Percentiles rank a stretch among this genome's conserved stretches.
These are phyloP conservation scores for Macrotrachela quadricornifera DNA, from an alignment of 1,140 invertebrate genomes.

Conservation along the genomic window DNA sequence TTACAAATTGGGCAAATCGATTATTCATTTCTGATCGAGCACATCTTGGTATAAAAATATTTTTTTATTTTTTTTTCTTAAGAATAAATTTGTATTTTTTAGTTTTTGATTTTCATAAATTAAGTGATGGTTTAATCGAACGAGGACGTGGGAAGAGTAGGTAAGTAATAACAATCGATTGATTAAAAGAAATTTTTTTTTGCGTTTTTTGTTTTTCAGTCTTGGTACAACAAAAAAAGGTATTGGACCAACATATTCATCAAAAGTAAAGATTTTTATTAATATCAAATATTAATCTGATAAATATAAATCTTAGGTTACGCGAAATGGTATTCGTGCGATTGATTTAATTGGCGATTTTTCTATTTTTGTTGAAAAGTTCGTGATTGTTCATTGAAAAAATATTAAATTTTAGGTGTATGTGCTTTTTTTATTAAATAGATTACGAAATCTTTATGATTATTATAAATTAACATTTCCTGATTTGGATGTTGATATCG, in stretches of 20 bases:
- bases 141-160: neutral
- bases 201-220: neutral
- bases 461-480: too few relatives aligned
- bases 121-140: conserved; percentile 5
- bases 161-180: neutral
- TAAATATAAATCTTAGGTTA: conserved; percentile 34
- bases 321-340: conserved; percentile 69
- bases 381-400: conserved; percentile 12
- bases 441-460: too few relatives aligned
- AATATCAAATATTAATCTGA: too few relatives aligned
- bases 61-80: too few relatives aligned
- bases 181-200: neutral
- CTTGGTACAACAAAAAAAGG: conserved; percentile 94
- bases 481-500: too few relatives aligned
- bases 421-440: too few relatives aligned
- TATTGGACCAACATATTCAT: conserved; percentile 69
- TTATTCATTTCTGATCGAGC: conserved; percentile 83
- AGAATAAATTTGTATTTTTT: conserved; percentile 26
- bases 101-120: conserved; percentile 7
- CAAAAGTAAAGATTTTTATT: neutral
- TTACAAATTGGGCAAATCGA: conserved; percentile 55
- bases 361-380: conserved; percentile 61
- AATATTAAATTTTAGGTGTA: neutral
- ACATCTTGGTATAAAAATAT: conserved; percentile 35
- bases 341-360: conserved; percentile 80